These are phyloP conservation scores for Platygyra sinensis DNA, from an alignment of 64 coral and sea anemone genomes.

Conservation along the genomic window DNA sequence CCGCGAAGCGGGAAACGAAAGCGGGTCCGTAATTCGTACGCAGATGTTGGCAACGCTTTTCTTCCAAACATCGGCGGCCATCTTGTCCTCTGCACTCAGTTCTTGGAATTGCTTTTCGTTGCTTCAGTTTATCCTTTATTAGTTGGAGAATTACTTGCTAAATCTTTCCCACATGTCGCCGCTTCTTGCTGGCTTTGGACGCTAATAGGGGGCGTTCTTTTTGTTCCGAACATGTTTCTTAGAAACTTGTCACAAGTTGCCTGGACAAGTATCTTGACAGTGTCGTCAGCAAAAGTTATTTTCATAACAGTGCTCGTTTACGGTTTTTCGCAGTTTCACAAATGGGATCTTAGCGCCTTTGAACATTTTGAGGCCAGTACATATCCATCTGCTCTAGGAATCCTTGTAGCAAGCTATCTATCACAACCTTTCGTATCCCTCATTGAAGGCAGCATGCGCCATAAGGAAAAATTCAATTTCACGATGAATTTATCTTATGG, in stretches of 20 bases:
- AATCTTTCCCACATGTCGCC: slow-evolving; percentile 53
- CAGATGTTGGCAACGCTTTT: slow-evolving; percentile 81
- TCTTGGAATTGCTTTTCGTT: slow-evolving; percentile 74
- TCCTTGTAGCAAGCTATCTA: slow-evolving; percentile 91
- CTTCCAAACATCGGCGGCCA: slow-evolving; percentile 58
- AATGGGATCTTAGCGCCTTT: slow-evolving; percentile 79
- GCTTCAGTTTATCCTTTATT: slow-evolving; percentile 79
- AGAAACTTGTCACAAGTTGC: slow-evolving; percentile 95
- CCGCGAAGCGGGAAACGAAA: slow-evolving; percentile 50
- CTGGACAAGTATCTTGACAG: slow-evolving; percentile 95
- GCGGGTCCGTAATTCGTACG: slow-evolving; percentile 78
- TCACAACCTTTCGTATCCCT: slow-evolving; percentile 94
- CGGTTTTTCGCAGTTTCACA: slow-evolving; percentile 63
- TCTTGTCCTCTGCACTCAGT: slow-evolving; percentile 75
- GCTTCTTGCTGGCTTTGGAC: slow-evolving; percentile 79
- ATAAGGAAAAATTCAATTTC: slow-evolving; percentile 61
- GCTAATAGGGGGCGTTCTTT: slow-evolving; percentile 63
- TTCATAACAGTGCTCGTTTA: slow-evolving; percentile 83
- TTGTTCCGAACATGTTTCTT: slow-evolving; percentile 90
- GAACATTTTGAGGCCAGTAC: slow-evolving; percentile 78
- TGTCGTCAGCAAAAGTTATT: slow-evolving; percentile 89
- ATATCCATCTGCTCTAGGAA: slow-evolving; percentile 83
- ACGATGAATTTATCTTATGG: slow-evolving; percentile 81
- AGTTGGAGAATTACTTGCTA: slow-evolving; percentile 78
- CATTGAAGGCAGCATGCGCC: slow-evolving; percentile 89